These are phyloP conservation scores for Drosophila yakuba DNA, from an alignment of 1,140 invertebrate species.

Conservation along the genomic window DNA sequence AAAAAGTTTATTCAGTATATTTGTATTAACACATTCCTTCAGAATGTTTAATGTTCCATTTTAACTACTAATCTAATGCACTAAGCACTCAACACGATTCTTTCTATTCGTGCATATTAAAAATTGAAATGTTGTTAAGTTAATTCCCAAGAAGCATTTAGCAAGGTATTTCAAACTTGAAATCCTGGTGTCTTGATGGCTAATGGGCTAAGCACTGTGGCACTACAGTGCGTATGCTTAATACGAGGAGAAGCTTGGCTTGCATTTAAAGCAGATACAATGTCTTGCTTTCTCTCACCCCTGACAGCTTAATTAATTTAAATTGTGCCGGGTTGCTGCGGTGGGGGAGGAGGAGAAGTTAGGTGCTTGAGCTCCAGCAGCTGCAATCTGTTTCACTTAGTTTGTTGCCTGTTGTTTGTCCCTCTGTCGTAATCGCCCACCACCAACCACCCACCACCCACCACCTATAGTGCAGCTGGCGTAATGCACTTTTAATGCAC, in stretches of 20 bases:
- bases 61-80: too few relatives aligned
- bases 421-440: slow-evolving; percentile 7
- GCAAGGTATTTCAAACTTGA: neutral
- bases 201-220: slow-evolving; percentile 15
- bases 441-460: slow-evolving; percentile 6
- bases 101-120: too few relatives aligned
- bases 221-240: slow-evolving; percentile 59
- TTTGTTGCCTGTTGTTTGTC: slow-evolving; percentile 43
- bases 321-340: slow-evolving; percentile 13
- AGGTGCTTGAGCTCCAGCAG: slow-evolving; percentile 35
- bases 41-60: too few relatives aligned
- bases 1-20: too few relatives aligned
- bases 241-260: slow-evolving; percentile 20
- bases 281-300: slow-evolving; percentile 22
- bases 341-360: neutral
- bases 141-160: neutral
- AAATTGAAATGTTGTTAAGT: too few relatives aligned
- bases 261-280: slow-evolving; percentile 52
- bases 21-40: too few relatives aligned
- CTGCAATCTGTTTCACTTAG: slow-evolving; percentile 60
- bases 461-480: slow-evolving; percentile 26
- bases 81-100: too few relatives aligned
- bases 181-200: too few relatives aligned
- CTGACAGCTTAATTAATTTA: slow-evolving; percentile 52
- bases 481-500: slow-evolving; percentile 71